Percentiles rank a stretch among this genome's conserved stretches.
Evolutionary conservation across 2,113 vertebrate genomes (phyloP).

Genomic region (Martes martes): DNA sequence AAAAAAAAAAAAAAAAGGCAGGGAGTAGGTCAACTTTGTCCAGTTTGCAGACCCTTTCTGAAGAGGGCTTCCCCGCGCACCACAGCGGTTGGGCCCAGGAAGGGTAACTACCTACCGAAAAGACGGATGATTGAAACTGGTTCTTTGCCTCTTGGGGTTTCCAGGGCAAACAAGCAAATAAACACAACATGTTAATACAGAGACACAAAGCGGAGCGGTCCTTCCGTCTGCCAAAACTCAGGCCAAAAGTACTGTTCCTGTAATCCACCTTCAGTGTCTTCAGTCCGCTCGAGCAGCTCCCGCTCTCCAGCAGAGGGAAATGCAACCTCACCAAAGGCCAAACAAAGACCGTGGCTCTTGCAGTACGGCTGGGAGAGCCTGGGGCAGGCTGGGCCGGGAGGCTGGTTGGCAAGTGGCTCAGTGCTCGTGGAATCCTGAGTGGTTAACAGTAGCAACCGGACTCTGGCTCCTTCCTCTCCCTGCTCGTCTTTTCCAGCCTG

Average conservation of each 20-base stretch:
- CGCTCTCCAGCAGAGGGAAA: neutral
- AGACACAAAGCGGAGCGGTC: fast-evolving
- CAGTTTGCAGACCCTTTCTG: neutral
- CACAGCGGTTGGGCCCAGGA: fast-evolving
- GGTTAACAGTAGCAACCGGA: neutral
- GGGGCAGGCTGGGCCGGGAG: fast-evolving
- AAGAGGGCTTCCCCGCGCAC: fast-evolving
- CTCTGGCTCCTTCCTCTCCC: fast-evolving
- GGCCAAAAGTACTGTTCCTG: neutral
- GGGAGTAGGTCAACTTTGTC: fast-evolving
- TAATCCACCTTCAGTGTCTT: neutral
- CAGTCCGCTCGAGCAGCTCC: fast-evolving
- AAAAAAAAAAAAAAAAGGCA: neutral
- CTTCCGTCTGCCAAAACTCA: neutral
- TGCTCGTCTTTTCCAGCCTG: fast-evolving
- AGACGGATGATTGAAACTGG: neutral
- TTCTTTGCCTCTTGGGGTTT: neutral
- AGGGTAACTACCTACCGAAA: neutral
- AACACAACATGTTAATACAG: fast-evolving
- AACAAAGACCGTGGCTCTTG: fast-evolving
- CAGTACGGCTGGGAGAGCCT: fast-evolving
- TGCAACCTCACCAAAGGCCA: fast-evolving
- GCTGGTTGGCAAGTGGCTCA: fast-evolving
- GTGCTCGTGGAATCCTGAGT: fast-evolving
- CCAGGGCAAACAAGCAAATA: neutral